These are phyloP conservation scores for Dascillus cervinus DNA, from an alignment of 2,888 invertebrate species.

Conservation along the genomic window DNA sequence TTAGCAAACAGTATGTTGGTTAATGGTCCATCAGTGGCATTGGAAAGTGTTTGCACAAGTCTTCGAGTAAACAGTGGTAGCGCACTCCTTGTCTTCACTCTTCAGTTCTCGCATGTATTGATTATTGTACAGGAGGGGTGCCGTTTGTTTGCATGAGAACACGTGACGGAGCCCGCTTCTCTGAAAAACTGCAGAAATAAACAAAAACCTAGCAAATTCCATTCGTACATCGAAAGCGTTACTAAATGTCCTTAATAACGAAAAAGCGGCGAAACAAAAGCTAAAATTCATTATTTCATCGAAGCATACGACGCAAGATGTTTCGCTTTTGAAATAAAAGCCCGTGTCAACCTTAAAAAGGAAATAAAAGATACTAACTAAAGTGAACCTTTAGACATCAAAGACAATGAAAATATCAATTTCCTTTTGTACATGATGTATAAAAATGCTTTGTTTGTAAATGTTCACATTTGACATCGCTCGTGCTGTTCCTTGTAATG, in stretches of 20 bases:
- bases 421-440: slow-evolving; percentile 22
- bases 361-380: slow-evolving; percentile 17
- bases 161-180: slow-evolving; percentile 30
- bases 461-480: slow-evolving; percentile 22
- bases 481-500: slow-evolving; percentile 19
- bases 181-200: no score
- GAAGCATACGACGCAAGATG: no score
- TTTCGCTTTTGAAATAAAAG: no score
- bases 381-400: slow-evolving; percentile 23
- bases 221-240: no score
- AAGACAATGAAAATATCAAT: slow-evolving; percentile 27
- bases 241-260: no score
- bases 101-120: slow-evolving; percentile 28
- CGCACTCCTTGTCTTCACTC: slow-evolving; percentile 23
- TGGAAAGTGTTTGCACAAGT: slow-evolving; percentile 24
- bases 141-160: slow-evolving; percentile 31
- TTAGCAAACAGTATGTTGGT: slow-evolving; percentile 24
- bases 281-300: no score
- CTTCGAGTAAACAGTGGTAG: slow-evolving; percentile 27
- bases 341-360: no score
- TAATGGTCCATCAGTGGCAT: slow-evolving; percentile 24
- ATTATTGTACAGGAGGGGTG: slow-evolving; percentile 30
- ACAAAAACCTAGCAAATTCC: no score
- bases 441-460: slow-evolving; percentile 21
- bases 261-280: no score